Evolutionary conservation across 2,888 invertebrate species (phyloP).

Genomic region (Seira sanloemensis): DNA sequence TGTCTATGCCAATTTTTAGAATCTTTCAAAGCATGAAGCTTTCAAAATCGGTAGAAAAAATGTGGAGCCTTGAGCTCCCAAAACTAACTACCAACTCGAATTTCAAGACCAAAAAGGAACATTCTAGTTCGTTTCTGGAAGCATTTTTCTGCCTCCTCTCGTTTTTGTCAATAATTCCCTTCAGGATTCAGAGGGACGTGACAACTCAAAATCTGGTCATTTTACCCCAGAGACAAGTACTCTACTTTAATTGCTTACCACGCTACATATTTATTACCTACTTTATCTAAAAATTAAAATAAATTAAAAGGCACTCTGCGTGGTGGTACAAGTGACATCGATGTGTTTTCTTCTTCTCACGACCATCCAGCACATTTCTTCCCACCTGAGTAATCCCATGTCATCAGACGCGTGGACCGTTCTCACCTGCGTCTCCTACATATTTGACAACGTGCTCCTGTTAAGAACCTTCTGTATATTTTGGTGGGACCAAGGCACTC

Average conservation of each 20-base stretch:
- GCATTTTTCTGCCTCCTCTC: background rate
- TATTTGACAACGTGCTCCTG: background rate
- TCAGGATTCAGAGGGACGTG: background rate
- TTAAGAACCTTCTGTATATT: background rate
- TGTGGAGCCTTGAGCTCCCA: too few species aligned
- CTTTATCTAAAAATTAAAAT: too few species aligned
- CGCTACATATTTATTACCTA: too few species aligned
- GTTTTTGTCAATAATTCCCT: background rate
- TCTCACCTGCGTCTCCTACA: background rate
- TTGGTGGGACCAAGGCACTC: background rate
- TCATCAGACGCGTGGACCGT: conserved; percentile 13
- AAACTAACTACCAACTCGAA: too few species aligned
- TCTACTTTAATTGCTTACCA: background rate
- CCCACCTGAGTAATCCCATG: background rate
- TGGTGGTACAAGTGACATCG: background rate
- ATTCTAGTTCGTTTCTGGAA: too few species aligned
- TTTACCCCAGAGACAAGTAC: background rate
- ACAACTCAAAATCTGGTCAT: too few species aligned
- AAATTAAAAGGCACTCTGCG: background rate
- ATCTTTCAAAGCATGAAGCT: too few species aligned
- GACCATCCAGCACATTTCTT: background rate
- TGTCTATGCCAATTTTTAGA: too few species aligned
- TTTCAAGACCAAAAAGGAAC: too few species aligned
- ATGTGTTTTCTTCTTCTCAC: background rate
- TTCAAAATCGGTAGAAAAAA: too few species aligned